Percentiles rank a stretch among this genome's conserved stretches.
phyloP scores from a whole-genome alignment of 2,797 vertebrate species.

The Mus minutoides region DNA sequence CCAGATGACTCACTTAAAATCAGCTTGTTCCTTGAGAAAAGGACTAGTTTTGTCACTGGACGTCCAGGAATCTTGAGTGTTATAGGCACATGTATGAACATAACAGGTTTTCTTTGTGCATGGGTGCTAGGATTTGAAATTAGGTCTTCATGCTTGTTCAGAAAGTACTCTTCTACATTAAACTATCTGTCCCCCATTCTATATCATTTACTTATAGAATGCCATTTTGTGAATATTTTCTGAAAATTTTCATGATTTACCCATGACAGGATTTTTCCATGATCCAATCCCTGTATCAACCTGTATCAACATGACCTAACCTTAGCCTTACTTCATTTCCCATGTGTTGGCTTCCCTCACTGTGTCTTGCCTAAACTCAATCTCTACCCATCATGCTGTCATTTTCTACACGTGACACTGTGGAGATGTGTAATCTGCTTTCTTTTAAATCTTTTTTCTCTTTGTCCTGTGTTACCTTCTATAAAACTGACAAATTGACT shows the following conservation, averaged over 20 bases:
- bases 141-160: not conserved
- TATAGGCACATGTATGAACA: not conserved
- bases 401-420: not conserved
- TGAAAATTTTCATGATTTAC: not conserved
- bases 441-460: not conserved
- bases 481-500: not conserved
- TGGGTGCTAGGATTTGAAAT: not conserved
- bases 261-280: not conserved
- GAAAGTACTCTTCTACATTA: not conserved
- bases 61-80: not conserved
- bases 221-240: not conserved
- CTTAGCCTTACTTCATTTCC: not conserved
- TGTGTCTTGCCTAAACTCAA: not conserved
- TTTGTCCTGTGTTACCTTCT: not conserved
- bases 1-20: not conserved
- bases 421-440: not conserved
- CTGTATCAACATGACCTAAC: not conserved
- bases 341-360: not conserved
- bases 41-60: not conserved
- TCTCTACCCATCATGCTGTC: not conserved
- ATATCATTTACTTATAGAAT: too few relatives aligned
- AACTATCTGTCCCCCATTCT: not conserved
- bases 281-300: not conserved
- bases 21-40: rapidly evolving
- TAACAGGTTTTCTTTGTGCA: not conserved